Conservation (phyloP, 2,888 invertebrate genomes). For the Netelia inedita region DNA sequence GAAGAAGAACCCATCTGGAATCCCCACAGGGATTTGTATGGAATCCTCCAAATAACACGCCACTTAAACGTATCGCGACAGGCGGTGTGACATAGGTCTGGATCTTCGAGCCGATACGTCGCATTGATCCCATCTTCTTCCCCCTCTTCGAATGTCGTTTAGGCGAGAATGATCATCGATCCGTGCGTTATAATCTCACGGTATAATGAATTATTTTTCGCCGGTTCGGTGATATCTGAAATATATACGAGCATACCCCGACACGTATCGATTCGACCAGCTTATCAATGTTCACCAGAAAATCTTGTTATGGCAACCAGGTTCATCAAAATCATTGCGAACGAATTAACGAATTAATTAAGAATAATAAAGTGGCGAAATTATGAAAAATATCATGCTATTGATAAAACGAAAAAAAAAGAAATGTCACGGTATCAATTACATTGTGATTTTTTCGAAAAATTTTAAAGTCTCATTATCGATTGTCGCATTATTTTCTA, state of each 20-base stretch:
- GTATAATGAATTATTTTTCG: constrained; percentile 20
- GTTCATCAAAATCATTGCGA: background rate
- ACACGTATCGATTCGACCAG: background rate
- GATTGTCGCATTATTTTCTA: background rate
- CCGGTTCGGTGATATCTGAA: background rate
- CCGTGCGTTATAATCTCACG: constrained; percentile 63
- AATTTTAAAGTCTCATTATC: background rate
- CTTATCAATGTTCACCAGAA: background rate
- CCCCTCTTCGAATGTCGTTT: constrained; percentile 30
- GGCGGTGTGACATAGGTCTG: constrained; percentile 73
- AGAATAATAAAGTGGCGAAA: background rate
- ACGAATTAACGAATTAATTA: background rate
- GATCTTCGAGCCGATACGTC: constrained; percentile 73
- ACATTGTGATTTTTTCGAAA: no score
- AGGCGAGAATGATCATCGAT: constrained; percentile 47
- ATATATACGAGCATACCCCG: background rate
- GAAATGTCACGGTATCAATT: no score
- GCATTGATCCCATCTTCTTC: constrained; percentile 68
- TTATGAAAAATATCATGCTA: background rate
- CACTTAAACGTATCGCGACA: constrained; percentile 78
- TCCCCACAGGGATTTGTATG: constrained; percentile 73
- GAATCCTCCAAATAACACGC: constrained; percentile 75
- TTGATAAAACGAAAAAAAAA: no score
- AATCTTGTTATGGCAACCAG: background rate
- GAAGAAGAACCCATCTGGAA: constrained; percentile 58